phyloP scores from a whole-genome alignment of 2,888 invertebrate species.

The Metellina segmentata region DNA sequence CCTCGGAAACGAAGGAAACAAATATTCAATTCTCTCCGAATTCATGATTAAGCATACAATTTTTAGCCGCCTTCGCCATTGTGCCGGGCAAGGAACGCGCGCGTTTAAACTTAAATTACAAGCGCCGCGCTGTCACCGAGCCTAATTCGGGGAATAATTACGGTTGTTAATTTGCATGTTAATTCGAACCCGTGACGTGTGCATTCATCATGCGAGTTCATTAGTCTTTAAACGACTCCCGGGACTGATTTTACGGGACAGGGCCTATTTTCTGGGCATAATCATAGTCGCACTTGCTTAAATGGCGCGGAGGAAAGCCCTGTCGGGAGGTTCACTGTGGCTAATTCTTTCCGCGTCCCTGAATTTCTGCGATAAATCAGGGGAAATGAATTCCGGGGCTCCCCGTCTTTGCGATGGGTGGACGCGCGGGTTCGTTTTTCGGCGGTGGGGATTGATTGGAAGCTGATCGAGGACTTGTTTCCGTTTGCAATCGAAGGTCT shows the following conservation, averaged over 20 bases:
- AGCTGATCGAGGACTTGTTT: no score
- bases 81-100: not conserved
- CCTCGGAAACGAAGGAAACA: not conserved
- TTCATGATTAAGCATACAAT: not conserved
- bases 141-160: constrained; percentile 71
- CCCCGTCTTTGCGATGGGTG: no score
- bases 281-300: constrained; percentile 8
- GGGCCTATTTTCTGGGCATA: not conserved
- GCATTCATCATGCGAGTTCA: constrained; percentile 69
- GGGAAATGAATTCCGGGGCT: constrained; percentile 17
- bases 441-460: no score
- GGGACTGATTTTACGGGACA: constrained; percentile 37
- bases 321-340: constrained; percentile 7
- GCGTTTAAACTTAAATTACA: constrained; percentile 69
- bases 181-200: constrained; percentile 58
- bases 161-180: constrained; percentile 74
- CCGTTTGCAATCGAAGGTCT: no score
- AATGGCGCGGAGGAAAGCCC: constrained; percentile 30
- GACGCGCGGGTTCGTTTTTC: no score
- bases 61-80: not conserved
- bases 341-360: constrained; percentile 12
- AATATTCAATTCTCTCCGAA: not conserved
- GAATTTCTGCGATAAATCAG: constrained; percentile 18
- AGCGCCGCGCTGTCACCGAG: constrained; percentile 35
- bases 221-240: constrained; percentile 66